Percentiles rank a stretch among this genome's conserved stretches.
These are phyloP conservation scores for Oreochromis grahami DNA, from an alignment of 2,797 vertebrate genomes.

Conservation along the genomic window DNA sequence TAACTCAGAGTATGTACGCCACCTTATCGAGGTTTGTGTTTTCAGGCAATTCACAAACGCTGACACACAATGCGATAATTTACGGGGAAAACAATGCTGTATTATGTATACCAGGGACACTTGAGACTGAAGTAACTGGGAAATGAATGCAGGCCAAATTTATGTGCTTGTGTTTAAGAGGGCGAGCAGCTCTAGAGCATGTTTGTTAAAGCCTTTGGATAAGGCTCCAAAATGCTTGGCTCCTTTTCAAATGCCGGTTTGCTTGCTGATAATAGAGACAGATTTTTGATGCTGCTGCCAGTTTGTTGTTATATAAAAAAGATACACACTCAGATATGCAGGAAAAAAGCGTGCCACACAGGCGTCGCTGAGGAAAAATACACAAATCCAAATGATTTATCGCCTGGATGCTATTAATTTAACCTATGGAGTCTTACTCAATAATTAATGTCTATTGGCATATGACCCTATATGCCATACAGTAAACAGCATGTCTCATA, in stretches of 20 bases:
- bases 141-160: conserved; percentile 37
- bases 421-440: conserved; percentile 49
- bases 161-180: conserved; percentile 28
- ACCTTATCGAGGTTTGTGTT: conserved; percentile 11
- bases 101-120: conserved; percentile 29
- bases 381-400: conserved; percentile 38
- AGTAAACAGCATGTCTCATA: conserved; percentile 62
- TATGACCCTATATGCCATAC: conserved; percentile 47
- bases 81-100: conserved; percentile 2
- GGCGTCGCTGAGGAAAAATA: neutral
- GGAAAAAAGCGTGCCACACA: neutral
- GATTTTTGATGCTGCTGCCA: conserved; percentile 29
- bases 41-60: conserved; percentile 2
- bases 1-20: neutral
- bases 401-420: conserved; percentile 39
- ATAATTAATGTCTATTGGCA: conserved; percentile 62
- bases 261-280: conserved; percentile 39
- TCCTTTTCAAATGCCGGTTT: conserved; percentile 22
- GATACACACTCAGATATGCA: conserved; percentile 4
- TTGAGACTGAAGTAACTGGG: conserved; percentile 25
- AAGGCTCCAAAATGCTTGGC: conserved; percentile 40
- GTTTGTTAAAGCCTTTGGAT: conserved; percentile 44
- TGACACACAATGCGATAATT: conserved; percentile 29
- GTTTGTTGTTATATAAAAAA: conserved; percentile 20
- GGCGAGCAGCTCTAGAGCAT: conserved; percentile 15